Conservation (phyloP, 2,888 invertebrate genomes). For the Amblyjoppa proteus region DNA sequence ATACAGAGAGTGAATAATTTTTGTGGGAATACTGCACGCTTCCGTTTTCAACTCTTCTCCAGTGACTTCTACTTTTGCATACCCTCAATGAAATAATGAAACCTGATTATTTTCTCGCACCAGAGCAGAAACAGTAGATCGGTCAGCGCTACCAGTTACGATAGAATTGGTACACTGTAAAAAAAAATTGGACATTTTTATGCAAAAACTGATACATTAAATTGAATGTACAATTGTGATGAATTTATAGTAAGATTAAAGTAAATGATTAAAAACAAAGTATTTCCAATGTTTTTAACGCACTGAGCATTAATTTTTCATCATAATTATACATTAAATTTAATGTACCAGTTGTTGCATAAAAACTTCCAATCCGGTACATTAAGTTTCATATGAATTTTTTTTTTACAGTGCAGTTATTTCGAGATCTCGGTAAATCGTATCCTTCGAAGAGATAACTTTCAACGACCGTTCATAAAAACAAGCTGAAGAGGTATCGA, state of each 20-base stretch:
- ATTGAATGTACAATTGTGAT: no score
- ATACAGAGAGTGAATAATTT: constrained; percentile 19
- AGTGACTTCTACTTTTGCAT: neutral
- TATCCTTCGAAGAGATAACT: neutral
- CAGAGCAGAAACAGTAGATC: neutral
- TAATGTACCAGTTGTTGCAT: no score
- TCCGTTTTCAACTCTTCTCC: neutral
- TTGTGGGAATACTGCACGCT: neutral
- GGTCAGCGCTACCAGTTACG: neutral
- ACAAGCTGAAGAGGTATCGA: neutral
- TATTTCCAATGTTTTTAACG: no score
- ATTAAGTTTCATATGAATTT: no score
- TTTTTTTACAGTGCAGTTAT: neutral
- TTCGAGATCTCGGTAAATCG: neutral
- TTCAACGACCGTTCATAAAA: neutral
- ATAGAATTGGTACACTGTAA: neutral
- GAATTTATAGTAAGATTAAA: no score
- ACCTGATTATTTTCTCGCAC: neutral
- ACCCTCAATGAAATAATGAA: neutral
- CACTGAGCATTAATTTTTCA: no score
- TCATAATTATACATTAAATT: no score
- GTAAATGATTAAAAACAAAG: no score
- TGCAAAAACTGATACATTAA: no score
- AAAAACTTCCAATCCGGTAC: no score
- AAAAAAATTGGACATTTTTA: no score